Base-by-base conservation (phyloP, 2,113 vertebrate species). In the Eolophus roseicapilla region DNA sequence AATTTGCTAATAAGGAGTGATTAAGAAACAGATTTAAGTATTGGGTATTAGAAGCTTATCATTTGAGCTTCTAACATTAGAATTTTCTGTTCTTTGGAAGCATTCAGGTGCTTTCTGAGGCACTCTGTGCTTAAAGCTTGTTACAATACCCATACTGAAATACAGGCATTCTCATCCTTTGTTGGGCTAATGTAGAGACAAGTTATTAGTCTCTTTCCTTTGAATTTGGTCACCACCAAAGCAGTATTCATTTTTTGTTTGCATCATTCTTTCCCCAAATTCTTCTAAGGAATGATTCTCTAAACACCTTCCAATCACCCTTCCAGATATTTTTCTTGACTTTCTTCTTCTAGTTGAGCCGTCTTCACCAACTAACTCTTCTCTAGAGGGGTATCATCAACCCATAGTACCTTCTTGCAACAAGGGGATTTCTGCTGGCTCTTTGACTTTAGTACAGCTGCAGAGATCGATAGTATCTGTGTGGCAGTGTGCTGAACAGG, bases 401-500 rank as follows among this genome's bases (percentile, higher is more conserved):
- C 62, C 18, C 20, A 5, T 7, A 37, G 67, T 17, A 24, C 53
- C n/a, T 70, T 46, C 35, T 46, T 69, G 53, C 46, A 70, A 10
- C 60, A 70, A 0, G 24, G 62, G 47, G 50, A 69, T 71, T 91
- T 86, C 64, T 89, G 31, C 43, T 82, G 83, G 43, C 27, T 65
- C 65, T 76, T 57, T 59, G 83, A 21, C 76, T 86, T 91, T 16
- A 60, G 65, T 52, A 13, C 76, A 68, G 21, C 18, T 39, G 52
- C 71, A 67, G 82, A 84, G 80, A 95, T 97, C 94, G 15, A 80
- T 95, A 82, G 65, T 49, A 18, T 60, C 47, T 53, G 60, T 76
- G 84, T 64, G 74, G 75, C 93, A 86, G 68, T 20, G 25, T 93
- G 93, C 95, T 96, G 94, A 96, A 77, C 84, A 82, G 67, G 85